phyloP scores from a whole-genome alignment of 2,888 invertebrate species.

The Lepeophtheirus nordmannii region DNA sequence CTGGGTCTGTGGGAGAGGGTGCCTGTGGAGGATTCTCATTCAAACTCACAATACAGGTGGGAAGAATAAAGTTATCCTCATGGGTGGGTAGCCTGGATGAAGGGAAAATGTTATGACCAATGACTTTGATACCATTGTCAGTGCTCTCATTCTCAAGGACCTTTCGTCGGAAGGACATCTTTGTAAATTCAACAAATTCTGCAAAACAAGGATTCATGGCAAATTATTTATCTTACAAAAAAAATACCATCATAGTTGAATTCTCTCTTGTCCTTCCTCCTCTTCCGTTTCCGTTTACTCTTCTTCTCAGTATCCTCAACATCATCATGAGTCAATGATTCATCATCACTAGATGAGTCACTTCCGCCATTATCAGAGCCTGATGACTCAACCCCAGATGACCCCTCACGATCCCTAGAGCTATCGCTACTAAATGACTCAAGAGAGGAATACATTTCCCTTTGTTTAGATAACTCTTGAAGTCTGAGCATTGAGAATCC shows the following conservation, averaged over 20 bases:
- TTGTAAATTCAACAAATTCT: not conserved
- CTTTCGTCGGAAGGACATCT: not conserved
- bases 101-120: not conserved
- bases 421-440: constrained; percentile 5
- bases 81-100: not conserved
- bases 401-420: not conserved
- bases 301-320: too few species aligned
- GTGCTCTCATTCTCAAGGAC: not conserved
- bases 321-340: too few species aligned
- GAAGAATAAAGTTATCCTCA: not conserved
- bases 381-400: not conserved
- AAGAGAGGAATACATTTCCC: constrained; percentile 8
- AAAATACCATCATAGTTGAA: not conserved
- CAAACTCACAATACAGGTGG: not conserved
- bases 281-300: not conserved
- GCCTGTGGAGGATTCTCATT: not conserved
- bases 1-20: not conserved
- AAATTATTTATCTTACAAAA: not conserved
- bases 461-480: constrained; percentile 13
- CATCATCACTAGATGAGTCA: too few species aligned
- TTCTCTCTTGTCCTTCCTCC: not conserved
- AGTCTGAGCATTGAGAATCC: constrained; percentile 21
- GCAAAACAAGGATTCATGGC: not conserved
- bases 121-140: not conserved
- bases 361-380: not conserved